Base-by-base conservation (phyloP, 1,140 invertebrate species). In the Apis florea region DNA sequence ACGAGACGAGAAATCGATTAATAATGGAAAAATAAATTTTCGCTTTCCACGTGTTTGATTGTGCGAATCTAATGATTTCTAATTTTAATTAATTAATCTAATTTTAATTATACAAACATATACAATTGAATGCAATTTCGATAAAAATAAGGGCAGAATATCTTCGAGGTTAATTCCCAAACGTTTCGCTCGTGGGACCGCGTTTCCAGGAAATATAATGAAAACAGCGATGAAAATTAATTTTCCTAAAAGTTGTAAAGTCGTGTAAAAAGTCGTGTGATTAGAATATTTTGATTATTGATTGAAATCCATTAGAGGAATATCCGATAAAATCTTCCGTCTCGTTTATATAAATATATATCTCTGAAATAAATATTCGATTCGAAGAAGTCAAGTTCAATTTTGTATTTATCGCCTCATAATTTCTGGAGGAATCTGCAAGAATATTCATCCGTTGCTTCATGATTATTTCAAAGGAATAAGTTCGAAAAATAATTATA, bases 71-170 rank as follows among this genome's bases (percentile, higher is more conserved):
- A n/a, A 12, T n/a, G n/a, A 74, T 49, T 53, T n/a, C n/a, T n/a
- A n/a, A n/a, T n/a, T n/a, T n/a, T n/a, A n/a, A n/a, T n/a, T n/a
- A n/a, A n/a, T n/a, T n/a, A n/a, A n/a, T n/a, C n/a, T n/a, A n/a
- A n/a, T n/a, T n/a, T n/a, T n/a, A n/a, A n/a, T n/a, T n/a, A n/a
- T n/a, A n/a, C n/a, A n/a, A n/a, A n/a, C n/a, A 3, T 24, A 49
- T 61, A 47, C 58, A 54, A 47, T 47, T 47, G 58, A 54, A 40
- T 31, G 26, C 26, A 54, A 11, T 61, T 53, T 47, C 21, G 5
- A 53, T 61, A 63, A 47, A 72, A 63, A 40, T 63, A 49, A 79
- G 1, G 47, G 5, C 15, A 13, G 67, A 77, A 77, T 56, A 15
- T 15, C 21, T 67, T 76, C 31, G 51, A n/a, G 21, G 26, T 19